These are phyloP conservation scores for Chitala chitala DNA, from an alignment of 2,113 vertebrate species.

Conservation along the genomic window DNA sequence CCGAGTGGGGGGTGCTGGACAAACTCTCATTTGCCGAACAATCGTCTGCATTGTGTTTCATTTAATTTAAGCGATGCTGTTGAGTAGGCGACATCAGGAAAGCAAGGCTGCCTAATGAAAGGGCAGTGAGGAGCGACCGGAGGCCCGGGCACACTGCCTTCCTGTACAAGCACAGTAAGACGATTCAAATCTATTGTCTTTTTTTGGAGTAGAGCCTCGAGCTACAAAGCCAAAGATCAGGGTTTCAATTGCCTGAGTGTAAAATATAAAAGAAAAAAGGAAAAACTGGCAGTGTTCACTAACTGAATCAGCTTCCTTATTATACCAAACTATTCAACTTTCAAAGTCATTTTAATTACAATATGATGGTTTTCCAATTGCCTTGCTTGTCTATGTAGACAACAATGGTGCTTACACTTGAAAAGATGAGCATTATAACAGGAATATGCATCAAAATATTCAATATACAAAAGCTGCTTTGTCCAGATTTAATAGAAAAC, in stretches of 20 bases:
- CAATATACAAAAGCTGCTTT: not conserved
- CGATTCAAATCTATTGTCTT: conserved; percentile 18
- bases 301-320: not conserved
- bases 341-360: conserved; percentile 9
- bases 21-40: conserved; percentile 13
- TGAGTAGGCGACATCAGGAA: not conserved
- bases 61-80: conserved; percentile 14
- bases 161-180: not conserved
- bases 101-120: conserved; percentile 12
- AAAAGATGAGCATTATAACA: not conserved
- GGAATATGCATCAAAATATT: not conserved
- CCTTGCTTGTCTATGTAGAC: not conserved
- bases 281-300: conserved; percentile 7
- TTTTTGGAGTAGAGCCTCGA: conserved; percentile 13
- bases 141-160: not conserved
- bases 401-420: not conserved
- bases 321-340: not conserved
- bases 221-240: conserved; percentile 21
- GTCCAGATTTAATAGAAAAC: not conserved
- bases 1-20: not conserved
- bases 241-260: conserved; percentile 16
- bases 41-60: not conserved
- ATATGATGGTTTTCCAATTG: too few relatives aligned
- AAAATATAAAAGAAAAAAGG: not conserved
- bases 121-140: not conserved